phyloP scores from a whole-genome alignment of 2,888 invertebrate species.

The Nezara viridula region DNA sequence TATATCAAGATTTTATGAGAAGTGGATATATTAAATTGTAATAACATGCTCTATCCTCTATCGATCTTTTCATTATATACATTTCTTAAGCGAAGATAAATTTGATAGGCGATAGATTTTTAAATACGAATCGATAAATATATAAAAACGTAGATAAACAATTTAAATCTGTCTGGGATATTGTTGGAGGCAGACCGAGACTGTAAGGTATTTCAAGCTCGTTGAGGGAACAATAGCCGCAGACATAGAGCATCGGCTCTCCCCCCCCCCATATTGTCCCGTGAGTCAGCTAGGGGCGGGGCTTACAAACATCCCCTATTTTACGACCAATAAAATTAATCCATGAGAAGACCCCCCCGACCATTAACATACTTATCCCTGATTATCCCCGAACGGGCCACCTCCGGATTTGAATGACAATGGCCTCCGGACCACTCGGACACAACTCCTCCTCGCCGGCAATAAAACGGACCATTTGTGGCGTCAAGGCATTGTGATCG shows the following conservation, averaged over 20 bases:
- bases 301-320: constrained; percentile 48
- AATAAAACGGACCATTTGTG: constrained; percentile 32
- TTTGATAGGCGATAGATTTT: too few species aligned
- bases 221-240: not conserved
- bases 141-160: not conserved
- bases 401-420: constrained; percentile 40
- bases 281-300: constrained; percentile 7
- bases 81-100: too few species aligned
- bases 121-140: not conserved
- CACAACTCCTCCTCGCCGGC: not conserved
- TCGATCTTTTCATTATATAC: too few species aligned
- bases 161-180: not conserved
- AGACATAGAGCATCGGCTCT: not conserved
- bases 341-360: not conserved
- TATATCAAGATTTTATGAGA: too few species aligned
- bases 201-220: not conserved
- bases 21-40: too few species aligned
- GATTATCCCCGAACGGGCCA: constrained; percentile 24
- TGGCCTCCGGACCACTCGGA: not conserved
- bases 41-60: too few species aligned
- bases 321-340: constrained; percentile 51
- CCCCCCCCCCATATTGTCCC: not conserved
- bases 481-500: not conserved
- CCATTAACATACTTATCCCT: constrained; percentile 47
- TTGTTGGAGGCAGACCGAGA: not conserved